Percentiles rank a stretch among this genome's conserved stretches.
Evolutionary conservation across 2,113 vertebrate species (phyloP).

Genomic region (Tetrao urogallus): DNA sequence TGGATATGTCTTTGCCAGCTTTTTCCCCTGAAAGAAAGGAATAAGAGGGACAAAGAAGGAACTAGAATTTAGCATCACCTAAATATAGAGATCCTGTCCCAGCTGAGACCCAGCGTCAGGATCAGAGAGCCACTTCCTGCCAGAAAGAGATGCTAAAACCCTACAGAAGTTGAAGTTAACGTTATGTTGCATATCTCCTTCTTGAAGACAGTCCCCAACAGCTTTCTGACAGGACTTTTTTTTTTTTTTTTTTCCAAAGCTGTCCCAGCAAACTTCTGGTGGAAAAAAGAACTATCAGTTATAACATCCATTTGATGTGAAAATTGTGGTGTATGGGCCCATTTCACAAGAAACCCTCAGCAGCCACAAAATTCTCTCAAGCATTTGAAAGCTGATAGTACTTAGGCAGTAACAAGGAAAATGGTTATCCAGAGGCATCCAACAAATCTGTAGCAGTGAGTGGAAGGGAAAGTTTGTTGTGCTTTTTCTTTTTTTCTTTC

Average conservation of each 20-base stretch:
- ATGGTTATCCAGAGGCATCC: neutral
- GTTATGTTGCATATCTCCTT: neutral
- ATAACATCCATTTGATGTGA: neutral
- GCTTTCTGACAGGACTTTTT: neutral
- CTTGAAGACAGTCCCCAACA: neutral
- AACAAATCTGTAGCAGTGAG: rapidly evolving
- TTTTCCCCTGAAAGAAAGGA: neutral
- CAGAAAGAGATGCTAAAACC: neutral
- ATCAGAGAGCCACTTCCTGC: neutral
- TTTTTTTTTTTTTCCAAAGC: neutral
- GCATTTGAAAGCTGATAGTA: neutral
- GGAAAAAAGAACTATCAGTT: neutral
- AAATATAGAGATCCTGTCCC: neutral
- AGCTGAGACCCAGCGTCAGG: neutral
- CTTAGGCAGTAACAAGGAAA: neutral
- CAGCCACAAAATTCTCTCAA: neutral
- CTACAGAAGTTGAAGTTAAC: neutral
- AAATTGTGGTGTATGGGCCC: neutral
- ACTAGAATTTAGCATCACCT: neutral
- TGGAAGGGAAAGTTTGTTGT: neutral
- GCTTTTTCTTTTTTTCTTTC: neutral
- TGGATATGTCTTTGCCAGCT: neutral
- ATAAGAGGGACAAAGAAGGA: neutral
- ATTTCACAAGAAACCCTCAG: neutral
- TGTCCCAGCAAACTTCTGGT: neutral